Base-by-base conservation (phyloP, 1,140 invertebrate genomes). In the Rhagoletis zephyria region DNA sequence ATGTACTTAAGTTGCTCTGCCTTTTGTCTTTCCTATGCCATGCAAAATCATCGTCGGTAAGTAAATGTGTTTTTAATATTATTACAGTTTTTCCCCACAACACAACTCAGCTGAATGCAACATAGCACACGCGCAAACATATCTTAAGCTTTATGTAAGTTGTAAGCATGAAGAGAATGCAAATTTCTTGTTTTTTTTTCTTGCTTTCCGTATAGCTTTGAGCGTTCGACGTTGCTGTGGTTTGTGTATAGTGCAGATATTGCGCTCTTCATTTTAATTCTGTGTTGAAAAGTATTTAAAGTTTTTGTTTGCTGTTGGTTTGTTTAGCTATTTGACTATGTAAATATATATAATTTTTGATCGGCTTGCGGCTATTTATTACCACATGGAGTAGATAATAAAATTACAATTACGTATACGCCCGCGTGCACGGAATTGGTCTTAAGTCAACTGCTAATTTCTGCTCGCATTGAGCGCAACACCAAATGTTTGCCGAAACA, bases 401-500 rank as follows among this genome's bases (percentile, higher is more conserved):
- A 85, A 85, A 85, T 48, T 51, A n/a, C 16, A 85, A 85, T 85
- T 45, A 85, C 42, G 77, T 48, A 19, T n/a, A 51, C 77, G 77
- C 77, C 77, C 77, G 77, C 42, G 77, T 48, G 40, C 19, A 19
- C 56, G 77, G 4, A 85, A 48, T 85, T 42, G 42, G 4, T 85
- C 77, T 4, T 85, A 51, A 19, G 51, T 85, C 77, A 85, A 67
- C 30, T 67, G 64, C 64, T 67, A n/a, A 67, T 67, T 30, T 4
- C n/a, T 40, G 19, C 6, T 2, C 30, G 30, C 30, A 30, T 4
- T 67, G 4, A 30, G 64, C 64, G 19, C 4, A 67, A 4, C 4
- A 67, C 40, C 19, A 19, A 67, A 67, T 67, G 64, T 67, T 67
- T 63, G 61, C 51, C 30, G 30, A 30, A 30, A 30, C 30, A 30